These are phyloP conservation scores for Cenopis cana DNA, from an alignment of 2,888 invertebrate species.

Conservation along the genomic window DNA sequence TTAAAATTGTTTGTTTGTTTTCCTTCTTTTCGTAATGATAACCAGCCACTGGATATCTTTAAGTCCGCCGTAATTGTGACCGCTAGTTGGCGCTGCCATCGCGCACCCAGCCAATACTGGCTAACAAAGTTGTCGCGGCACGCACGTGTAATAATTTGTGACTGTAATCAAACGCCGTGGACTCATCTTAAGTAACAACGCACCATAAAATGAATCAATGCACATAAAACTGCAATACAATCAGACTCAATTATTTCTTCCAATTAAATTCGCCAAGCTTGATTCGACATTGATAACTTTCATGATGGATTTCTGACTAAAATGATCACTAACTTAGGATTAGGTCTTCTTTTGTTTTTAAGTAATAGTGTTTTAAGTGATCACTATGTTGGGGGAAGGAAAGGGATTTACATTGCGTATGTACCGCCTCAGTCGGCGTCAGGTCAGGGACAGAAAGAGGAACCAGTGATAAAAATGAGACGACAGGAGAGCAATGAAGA, in stretches of 20 bases:
- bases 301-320: background rate
- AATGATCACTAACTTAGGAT: conserved; percentile 1
- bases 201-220: conserved; percentile 15
- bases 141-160: too few relatives aligned
- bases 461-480: conserved; percentile 21
- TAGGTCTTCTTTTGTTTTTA: conserved; percentile 8
- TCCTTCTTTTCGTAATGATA: too few relatives aligned
- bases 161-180: background rate
- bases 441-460: background rate
- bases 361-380: background rate
- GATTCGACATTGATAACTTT: background rate
- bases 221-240: conserved; percentile 7
- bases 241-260: conserved; percentile 3
- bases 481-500: conserved; percentile 53
- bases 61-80: too few relatives aligned
- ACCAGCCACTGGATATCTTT: too few relatives aligned
- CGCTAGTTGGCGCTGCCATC: too few relatives aligned
- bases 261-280: conserved; percentile 1
- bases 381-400: background rate
- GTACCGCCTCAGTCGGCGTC: background rate
- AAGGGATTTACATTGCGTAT: background rate
- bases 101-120: too few relatives aligned
- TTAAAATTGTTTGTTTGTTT: too few relatives aligned
- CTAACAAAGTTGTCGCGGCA: too few relatives aligned
- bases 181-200: background rate